Evolutionary conservation across 2,113 vertebrate genomes (phyloP), one percentile per base, ranked within the genome.

Genomic region (Phalacrocorax carbo): DNA sequence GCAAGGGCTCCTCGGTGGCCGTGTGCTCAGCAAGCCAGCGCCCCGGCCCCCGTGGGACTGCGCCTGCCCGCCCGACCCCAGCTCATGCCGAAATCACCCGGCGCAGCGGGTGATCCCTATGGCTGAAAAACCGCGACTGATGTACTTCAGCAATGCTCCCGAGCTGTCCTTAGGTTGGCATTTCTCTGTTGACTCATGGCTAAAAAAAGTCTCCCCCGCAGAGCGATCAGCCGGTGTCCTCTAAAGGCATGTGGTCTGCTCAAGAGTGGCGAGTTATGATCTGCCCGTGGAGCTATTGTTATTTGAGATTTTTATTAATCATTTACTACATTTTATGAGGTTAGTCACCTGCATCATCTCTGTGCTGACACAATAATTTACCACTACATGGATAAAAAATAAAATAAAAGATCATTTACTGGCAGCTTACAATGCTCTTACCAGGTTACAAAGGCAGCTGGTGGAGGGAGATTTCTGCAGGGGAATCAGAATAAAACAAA

Each of bases 281-380:
- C 94, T 88, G 73, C 88, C 83, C 55, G 27, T 57, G 23, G 93
- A 93, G 80, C 81, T 80, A 57, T 82, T 93, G 96, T 95, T 97
- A 96, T 93, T 86, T 95, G 90, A 96, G 94, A 86, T 95, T 97
- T 97, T 97, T 97, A 96, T 97, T 97, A 97, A 98, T 97, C 93
- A 97, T 97, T 97, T 96, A 97, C 96, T 96, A 82, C 90, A 48
- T 92, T 97, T 98, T 96, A 97, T 96, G 95, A 96, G 97, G 96
- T 95, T 96, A 97, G 94, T 96, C 95, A 97, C 95, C 96, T 95
- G 98, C 97, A 93, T 98, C 88, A 17, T 94, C 93, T 98, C 94
- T 97, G 68, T 97, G 95, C 94, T 97, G 96, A 97, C 96, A 97
- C 82, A 96, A 94, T 96, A 97, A 97, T 97, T 97, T 97, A 97